phyloP scores from a whole-genome alignment of 2,797 vertebrate species.

The Molossus alvarezi region DNA sequence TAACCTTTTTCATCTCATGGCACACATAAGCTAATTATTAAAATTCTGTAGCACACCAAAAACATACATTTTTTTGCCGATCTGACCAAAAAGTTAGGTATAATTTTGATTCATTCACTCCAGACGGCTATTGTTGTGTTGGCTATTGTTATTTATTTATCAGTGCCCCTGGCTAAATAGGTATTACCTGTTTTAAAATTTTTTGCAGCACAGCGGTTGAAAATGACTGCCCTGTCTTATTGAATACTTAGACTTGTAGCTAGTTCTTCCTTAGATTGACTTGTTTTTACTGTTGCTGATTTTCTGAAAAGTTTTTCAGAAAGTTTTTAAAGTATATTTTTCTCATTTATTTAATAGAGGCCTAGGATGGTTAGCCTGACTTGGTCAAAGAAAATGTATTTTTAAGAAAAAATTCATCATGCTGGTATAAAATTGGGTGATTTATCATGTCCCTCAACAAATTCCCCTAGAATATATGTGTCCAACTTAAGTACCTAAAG shows the following conservation, averaged over 20 bases:
- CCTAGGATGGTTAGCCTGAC: not conserved
- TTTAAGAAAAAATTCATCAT: constrained; percentile 56
- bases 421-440: not conserved
- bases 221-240: not conserved
- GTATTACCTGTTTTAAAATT: not conserved
- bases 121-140: not conserved
- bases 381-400: constrained; percentile 61
- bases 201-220: not conserved
- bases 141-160: not conserved
- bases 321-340: constrained; percentile 46
- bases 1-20: not conserved
- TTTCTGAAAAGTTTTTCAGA: constrained; percentile 48
- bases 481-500: not conserved
- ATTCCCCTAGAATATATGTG: not conserved
- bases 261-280: not conserved
- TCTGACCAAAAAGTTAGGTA: not conserved
- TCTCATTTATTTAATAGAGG: not conserved
- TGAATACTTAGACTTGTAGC: constrained; percentile 20
- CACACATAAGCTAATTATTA: not conserved
- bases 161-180: not conserved
- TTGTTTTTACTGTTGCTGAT: constrained; percentile 18
- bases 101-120: not conserved
- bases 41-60: not conserved
- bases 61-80: not conserved
- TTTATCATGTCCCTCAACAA: constrained; percentile 13